A percentile compares a stretch with the other conserved stretches of the same genome.
Evolutionary conservation across 2,888 invertebrate genomes (phyloP).

Genomic region (Hemithea aestivaria): DNA sequence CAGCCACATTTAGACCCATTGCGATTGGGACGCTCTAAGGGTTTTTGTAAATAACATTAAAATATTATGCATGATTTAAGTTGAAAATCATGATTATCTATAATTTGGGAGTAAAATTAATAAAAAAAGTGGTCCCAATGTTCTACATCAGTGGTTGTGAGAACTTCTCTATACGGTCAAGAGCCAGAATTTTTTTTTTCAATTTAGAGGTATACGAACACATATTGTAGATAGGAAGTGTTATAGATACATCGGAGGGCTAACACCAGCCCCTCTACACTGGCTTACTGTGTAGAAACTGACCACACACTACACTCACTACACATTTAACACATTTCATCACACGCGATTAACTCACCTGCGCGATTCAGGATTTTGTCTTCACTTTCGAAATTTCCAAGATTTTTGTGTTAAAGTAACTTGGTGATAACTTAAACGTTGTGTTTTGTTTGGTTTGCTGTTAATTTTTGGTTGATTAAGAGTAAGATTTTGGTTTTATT

Average conservation of each 20-base stretch:
- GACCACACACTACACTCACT: constrained; percentile 41
- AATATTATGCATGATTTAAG: no score
- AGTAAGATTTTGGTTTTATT: not conserved
- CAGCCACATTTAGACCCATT: no score
- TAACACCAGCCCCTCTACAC: constrained; percentile 55
- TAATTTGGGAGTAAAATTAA: constrained; percentile 5
- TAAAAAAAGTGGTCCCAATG: constrained; percentile 49
- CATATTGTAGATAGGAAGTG: constrained; percentile 46
- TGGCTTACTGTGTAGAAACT: constrained; percentile 64
- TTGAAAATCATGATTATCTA: no score
- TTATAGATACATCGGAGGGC: constrained; percentile 44
- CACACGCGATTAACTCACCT: constrained; percentile 30
- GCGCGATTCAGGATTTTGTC: constrained; percentile 43
- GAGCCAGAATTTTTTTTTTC: constrained; percentile 60
- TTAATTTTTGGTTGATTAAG: no score
- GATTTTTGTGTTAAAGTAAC: no score
- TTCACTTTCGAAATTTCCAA: no score
- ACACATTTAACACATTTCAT: not conserved
- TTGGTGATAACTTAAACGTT: no score
- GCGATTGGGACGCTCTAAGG: no score
- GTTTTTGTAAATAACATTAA: no score
- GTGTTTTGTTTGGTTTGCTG: no score
- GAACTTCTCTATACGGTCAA: constrained; percentile 69
- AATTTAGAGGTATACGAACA: constrained; percentile 54
- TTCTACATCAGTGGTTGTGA: constrained; percentile 71